phyloP scores from a whole-genome alignment of 1,140 invertebrate genomes.

The Sitobion miscanthi region DNA sequence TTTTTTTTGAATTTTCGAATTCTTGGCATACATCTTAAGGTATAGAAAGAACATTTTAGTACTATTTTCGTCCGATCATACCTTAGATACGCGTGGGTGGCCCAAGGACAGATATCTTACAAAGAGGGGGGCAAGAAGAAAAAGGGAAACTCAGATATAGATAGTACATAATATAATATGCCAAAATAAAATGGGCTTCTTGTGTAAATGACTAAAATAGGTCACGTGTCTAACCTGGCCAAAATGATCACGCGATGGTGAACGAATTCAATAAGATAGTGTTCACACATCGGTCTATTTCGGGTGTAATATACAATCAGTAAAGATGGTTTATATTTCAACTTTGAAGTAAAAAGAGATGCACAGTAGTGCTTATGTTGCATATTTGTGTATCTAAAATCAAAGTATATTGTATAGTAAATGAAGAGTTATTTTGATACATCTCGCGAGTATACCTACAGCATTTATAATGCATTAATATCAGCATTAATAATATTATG shows the following conservation, averaged over 20 bases:
- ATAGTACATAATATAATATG: constrained; percentile 52
- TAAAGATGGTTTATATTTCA: background rate
- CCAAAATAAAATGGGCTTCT: constrained; percentile 54
- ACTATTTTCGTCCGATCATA: constrained; percentile 47
- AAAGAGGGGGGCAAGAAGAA: background rate
- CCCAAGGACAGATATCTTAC: background rate
- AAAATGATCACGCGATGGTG: constrained; percentile 26
- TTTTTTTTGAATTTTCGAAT: constrained; percentile 39
- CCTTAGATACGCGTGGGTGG: constrained; percentile 49
- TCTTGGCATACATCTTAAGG: constrained; percentile 26
- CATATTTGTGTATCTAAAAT: background rate
- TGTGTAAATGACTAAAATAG: constrained; percentile 53
- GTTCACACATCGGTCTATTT: constrained; percentile 39
- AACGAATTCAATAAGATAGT: constrained; percentile 44
- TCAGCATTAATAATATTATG: too few relatives aligned
- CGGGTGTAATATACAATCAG: background rate
- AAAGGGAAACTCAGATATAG: constrained; percentile 36
- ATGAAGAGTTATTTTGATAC: background rate
- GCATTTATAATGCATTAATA: too few relatives aligned
- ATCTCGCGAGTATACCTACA: too few relatives aligned
- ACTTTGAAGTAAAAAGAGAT: background rate
- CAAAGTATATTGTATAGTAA: background rate
- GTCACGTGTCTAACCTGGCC: constrained; percentile 47
- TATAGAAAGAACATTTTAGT: constrained; percentile 8
- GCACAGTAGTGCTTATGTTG: background rate